Percentiles rank a stretch among this genome's conserved stretches.
Conservation (phyloP, 2,888 invertebrate genomes). For the Troides oblongomaculatus region DNA sequence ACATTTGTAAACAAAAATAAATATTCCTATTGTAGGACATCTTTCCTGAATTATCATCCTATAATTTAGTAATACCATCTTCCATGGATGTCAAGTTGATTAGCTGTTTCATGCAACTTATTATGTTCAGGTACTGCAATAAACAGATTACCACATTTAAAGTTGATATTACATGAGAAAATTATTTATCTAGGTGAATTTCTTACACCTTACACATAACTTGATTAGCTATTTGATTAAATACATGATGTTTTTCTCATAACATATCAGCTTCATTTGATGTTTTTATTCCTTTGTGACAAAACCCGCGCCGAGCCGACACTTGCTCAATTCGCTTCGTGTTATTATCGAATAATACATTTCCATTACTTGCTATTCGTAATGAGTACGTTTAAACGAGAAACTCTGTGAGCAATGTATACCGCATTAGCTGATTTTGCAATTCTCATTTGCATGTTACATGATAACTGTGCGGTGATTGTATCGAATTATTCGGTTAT, state of each 20-base stretch:
- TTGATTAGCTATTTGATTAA: conserved; percentile 14
- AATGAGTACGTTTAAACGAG: conserved; percentile 19
- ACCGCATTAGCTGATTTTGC: conserved; percentile 29
- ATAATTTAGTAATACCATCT: not conserved
- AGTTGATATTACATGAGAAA: not conserved
- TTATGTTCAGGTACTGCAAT: not conserved
- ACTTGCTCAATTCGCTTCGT: conserved; percentile 17
- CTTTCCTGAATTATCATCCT: not conserved
- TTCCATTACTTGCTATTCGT: conserved; percentile 30
- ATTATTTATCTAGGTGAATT: not conserved
- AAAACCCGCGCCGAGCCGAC: conserved; percentile 26
- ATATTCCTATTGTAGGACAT: not conserved
- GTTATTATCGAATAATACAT: conserved; percentile 25
- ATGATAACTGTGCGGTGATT: conserved; percentile 30
- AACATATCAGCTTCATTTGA: conserved; percentile 32
- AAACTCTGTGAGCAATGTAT: conserved; percentile 31
- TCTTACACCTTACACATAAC: conserved; percentile 1
- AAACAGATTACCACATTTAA: not conserved
- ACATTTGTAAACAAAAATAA: no score
- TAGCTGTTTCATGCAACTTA: not conserved
- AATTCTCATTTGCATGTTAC: conserved; percentile 33
- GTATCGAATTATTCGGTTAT: conserved; percentile 35
- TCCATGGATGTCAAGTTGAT: not conserved
- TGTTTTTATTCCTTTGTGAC: conserved; percentile 34
- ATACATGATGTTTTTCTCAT: conserved; percentile 28